phyloP scores from a whole-genome alignment of 2,888 invertebrate genomes.

The Neoitamus cyanurus region DNA sequence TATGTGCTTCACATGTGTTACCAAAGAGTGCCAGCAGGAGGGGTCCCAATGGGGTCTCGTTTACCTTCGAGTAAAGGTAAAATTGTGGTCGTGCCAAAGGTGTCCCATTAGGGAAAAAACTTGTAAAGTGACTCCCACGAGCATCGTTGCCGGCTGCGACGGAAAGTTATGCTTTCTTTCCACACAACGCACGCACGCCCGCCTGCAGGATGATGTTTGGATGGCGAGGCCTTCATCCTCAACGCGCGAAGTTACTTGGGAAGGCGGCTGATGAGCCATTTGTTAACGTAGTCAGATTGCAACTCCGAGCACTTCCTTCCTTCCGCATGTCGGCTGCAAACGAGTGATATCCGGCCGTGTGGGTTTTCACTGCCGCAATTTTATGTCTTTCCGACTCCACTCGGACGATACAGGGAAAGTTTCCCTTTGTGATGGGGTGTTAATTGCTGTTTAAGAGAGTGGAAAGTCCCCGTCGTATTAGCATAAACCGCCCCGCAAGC shows the following conservation, averaged over 20 bases:
- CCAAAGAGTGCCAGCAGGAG: background rate
- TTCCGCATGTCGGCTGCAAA: background rate
- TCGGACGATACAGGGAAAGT: background rate
- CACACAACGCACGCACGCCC: background rate
- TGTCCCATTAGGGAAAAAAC: background rate
- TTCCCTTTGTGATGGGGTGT: slow-evolving; percentile 27
- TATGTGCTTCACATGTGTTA: background rate
- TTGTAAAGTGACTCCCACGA: background rate
- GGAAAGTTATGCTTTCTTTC: background rate
- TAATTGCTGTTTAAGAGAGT: slow-evolving; percentile 36
- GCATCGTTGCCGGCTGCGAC: background rate
- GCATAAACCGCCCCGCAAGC: background rate
- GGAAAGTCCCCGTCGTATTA: background rate
- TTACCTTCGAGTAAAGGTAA: background rate
- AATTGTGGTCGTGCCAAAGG: background rate
- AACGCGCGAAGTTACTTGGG: background rate
- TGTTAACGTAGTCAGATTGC: slow-evolving; percentile 15
- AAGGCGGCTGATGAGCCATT: slow-evolving; percentile 10
- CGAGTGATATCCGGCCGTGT: background rate
- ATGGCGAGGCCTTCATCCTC: background rate
- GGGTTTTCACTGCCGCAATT: background rate
- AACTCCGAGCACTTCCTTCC: slow-evolving; percentile 23
- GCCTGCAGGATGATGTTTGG: background rate
- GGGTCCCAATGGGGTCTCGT: background rate
- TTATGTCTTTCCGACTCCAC: background rate